These are phyloP conservation scores for Hydraecia micacea DNA, from an alignment of 2,888 invertebrate species.

Conservation along the genomic window DNA sequence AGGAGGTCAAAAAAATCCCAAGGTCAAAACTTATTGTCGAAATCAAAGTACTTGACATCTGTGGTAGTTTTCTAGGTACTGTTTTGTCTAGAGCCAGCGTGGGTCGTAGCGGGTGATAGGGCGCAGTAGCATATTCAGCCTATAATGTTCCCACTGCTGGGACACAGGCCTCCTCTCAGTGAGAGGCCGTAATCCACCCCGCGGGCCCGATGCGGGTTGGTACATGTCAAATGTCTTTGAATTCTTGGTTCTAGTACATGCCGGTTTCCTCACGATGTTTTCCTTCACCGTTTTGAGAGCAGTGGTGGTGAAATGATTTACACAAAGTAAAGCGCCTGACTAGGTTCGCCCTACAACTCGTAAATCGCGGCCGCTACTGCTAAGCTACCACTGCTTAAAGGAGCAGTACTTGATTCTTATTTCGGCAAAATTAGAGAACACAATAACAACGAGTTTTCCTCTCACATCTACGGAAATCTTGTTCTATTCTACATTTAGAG, in stretches of 20 bases:
- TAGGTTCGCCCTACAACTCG: too few relatives aligned
- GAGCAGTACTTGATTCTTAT: neutral
- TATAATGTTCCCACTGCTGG: neutral
- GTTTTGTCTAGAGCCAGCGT: too few relatives aligned
- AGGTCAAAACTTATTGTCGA: neutral
- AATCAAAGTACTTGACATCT: neutral
- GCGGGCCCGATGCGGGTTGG: neutral
- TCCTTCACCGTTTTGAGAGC: neutral
- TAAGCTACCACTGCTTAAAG: accelerated
- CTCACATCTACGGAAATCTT: neutral
- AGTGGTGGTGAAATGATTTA: too few relatives aligned
- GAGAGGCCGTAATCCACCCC: neutral
- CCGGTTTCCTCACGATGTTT: neutral
- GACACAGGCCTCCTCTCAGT: neutral
- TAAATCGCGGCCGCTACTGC: too few relatives aligned
- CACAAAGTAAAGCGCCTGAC: too few relatives aligned
- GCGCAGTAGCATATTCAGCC: neutral
- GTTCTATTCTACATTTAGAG: neutral
- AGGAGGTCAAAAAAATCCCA: neutral
- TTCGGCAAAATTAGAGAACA: neutral
- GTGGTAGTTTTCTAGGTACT: too few relatives aligned
- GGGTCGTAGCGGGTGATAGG: too few relatives aligned
- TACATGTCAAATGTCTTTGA: neutral
- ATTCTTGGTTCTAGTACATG: neutral
- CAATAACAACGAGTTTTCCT: neutral